Percentiles rank a stretch among this genome's conserved stretches.
Evolutionary conservation across 1,140 invertebrate species (phyloP).

Genomic region (Caenorhabditis briggsae): DNA sequence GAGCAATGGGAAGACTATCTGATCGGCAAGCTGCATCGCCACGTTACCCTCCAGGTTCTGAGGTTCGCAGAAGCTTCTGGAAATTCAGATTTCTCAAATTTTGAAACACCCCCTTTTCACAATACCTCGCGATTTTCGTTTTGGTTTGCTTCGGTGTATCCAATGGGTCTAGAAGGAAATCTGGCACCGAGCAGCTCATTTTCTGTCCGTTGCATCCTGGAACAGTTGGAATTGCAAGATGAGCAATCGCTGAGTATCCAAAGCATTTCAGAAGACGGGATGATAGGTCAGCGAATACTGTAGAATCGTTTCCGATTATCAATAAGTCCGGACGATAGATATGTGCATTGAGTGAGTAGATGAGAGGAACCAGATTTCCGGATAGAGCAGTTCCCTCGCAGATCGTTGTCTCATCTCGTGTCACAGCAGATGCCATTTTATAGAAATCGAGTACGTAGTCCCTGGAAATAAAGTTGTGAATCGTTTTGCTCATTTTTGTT

Average conservation of each 20-base stretch:
- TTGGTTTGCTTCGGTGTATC: constrained; percentile 90
- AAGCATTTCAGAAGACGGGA: constrained; percentile 25
- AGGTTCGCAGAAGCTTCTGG: constrained; percentile 91
- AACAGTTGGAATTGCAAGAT: constrained; percentile 70
- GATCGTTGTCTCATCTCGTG: constrained; percentile 93
- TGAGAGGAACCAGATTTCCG: constrained; percentile 59
- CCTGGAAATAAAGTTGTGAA: constrained; percentile 77
- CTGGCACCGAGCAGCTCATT: constrained; percentile 94
- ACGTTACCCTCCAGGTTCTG: constrained; percentile 94
- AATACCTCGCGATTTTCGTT: constrained; percentile 90
- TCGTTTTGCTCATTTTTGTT: constrained; percentile 44
- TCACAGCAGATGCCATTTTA: constrained; percentile 89
- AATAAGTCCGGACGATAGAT: constrained; percentile 42
- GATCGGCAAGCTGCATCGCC: constrained; percentile 69
- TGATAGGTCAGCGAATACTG: constrained; percentile 5
- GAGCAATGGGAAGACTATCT: constrained; percentile 70
- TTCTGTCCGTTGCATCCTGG: constrained; percentile 83
- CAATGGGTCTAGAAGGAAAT: constrained; percentile 96
- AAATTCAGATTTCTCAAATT: neutral
- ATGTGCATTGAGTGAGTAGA: constrained; percentile 61
- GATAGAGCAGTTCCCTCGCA: constrained; percentile 82
- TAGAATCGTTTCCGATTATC: constrained; percentile 53
- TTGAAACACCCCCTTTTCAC: no score
- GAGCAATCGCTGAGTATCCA: constrained; percentile 62
- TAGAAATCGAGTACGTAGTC: constrained; percentile 98